A percentile compares a stretch with the other conserved stretches of the same genome.
These are phyloP conservation scores for Baryphthengus martii DNA, from an alignment of 2,113 vertebrate genomes.

Conservation along the genomic window DNA sequence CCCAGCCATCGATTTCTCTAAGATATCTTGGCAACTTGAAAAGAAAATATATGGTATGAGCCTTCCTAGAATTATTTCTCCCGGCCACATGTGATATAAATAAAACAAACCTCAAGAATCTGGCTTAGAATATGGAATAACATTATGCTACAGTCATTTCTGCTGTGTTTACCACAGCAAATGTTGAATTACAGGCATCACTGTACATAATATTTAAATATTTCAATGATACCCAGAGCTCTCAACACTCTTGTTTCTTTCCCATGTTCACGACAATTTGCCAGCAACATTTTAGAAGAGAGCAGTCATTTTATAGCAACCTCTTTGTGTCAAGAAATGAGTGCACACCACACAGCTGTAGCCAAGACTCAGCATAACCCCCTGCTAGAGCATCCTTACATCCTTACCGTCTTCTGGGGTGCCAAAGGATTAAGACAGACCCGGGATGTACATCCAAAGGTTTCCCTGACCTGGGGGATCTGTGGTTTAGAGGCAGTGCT, in stretches of 20 bases:
- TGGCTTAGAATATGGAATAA: constrained; percentile 59
- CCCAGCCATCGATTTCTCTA: constrained; percentile 16
- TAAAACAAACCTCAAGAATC: constrained; percentile 55
- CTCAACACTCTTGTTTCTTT: constrained; percentile 36
- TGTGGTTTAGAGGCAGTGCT: neutral
- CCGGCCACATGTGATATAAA: constrained; percentile 49
- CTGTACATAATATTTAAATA: constrained; percentile 25
- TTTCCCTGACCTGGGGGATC: neutral
- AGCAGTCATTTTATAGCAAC: neutral
- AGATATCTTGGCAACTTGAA: constrained; percentile 27
- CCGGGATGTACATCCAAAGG: fast-evolving
- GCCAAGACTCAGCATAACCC: neutral
- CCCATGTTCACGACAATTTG: neutral
- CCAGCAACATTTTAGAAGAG: neutral
- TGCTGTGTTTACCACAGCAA: constrained; percentile 41
- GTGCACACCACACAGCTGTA: neutral
- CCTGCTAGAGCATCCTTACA: neutral
- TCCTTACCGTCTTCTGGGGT: neutral
- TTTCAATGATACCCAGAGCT: constrained; percentile 31
- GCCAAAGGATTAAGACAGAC: neutral
- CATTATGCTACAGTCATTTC: constrained; percentile 38
- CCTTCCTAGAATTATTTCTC: constrained; percentile 30
- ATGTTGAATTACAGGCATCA: constrained; percentile 32
- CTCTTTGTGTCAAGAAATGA: neutral
- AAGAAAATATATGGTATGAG: constrained; percentile 18